These are phyloP conservation scores for Leptinotarsa defecta DNA, from an alignment of 1,140 invertebrate genomes.

Conservation along the genomic window DNA sequence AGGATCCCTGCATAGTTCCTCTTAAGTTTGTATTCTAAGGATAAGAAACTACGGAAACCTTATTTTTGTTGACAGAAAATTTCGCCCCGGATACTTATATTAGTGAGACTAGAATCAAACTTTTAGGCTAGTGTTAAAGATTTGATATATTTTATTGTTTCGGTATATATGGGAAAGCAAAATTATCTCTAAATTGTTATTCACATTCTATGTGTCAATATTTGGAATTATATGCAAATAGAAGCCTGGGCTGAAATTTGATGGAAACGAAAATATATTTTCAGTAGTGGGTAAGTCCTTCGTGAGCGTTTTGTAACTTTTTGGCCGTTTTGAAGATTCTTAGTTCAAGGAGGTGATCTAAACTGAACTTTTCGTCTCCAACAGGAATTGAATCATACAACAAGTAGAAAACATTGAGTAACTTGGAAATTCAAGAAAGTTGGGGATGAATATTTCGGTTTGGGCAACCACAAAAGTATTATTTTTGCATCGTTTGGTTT, in stretches of 20 bases:
- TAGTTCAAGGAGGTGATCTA: not conserved
- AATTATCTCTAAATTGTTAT: constrained; percentile 27
- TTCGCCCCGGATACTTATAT: constrained; percentile 10
- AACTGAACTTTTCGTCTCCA: not conserved
- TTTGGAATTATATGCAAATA: constrained; percentile 12
- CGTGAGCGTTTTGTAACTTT: constrained; percentile 39
- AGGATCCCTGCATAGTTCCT: constrained; percentile 48
- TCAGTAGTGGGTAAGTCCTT: constrained; percentile 4
- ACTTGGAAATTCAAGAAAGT: not conserved
- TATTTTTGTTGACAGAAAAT: not conserved
- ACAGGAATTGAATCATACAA: not conserved
- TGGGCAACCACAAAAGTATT: constrained; percentile 32
- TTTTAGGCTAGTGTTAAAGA: constrained; percentile 25
- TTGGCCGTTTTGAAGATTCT: constrained; percentile 41
- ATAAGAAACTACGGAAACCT: constrained; percentile 8
- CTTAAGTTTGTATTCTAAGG: constrained; percentile 31
- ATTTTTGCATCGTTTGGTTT: constrained; percentile 46
- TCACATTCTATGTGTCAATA: constrained; percentile 20
- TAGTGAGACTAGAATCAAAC: constrained; percentile 29
- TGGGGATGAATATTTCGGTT: not conserved
- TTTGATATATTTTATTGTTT: constrained; percentile 25
- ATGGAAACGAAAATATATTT: not conserved
- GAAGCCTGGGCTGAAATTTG: constrained; percentile 8
- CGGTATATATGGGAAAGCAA: constrained; percentile 16
- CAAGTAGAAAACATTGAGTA: not conserved